phyloP scores from a whole-genome alignment of 1,140 invertebrate genomes.

The Steinernema khuongi region DNA sequence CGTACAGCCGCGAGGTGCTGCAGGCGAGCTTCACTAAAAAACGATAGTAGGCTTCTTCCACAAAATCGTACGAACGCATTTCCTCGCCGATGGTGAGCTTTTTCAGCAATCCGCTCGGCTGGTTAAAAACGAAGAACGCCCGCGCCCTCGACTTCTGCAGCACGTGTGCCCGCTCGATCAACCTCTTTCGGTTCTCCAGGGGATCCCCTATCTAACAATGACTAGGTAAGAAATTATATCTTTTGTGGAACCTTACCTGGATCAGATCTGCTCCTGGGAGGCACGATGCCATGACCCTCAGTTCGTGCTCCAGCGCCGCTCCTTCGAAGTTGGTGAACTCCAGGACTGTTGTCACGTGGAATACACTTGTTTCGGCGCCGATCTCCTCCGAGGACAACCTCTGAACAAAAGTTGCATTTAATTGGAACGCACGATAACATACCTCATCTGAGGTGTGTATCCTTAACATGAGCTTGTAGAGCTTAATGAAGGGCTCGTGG shows the following conservation, averaged over 20 bases:
- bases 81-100: background rate
- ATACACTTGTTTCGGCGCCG: background rate
- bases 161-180: background rate
- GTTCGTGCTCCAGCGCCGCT: background rate
- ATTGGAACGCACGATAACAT: background rate
- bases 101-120: background rate
- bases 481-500: background rate
- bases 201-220: background rate
- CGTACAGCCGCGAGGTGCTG: background rate
- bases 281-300: background rate
- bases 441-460: background rate
- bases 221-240: background rate
- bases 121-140: background rate
- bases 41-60: background rate
- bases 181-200: background rate
- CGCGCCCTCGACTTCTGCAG: background rate
- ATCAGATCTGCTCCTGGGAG: background rate
- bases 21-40: background rate
- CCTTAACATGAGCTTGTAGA: background rate
- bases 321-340: background rate
- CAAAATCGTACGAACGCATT: background rate
- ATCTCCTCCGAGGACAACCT: background rate
- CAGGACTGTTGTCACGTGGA: background rate
- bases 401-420: background rate
- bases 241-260: background rate